Evolutionary conservation across 2,113 vertebrate species (phyloP).

Genomic region (Dromaius novaehollandiae): DNA sequence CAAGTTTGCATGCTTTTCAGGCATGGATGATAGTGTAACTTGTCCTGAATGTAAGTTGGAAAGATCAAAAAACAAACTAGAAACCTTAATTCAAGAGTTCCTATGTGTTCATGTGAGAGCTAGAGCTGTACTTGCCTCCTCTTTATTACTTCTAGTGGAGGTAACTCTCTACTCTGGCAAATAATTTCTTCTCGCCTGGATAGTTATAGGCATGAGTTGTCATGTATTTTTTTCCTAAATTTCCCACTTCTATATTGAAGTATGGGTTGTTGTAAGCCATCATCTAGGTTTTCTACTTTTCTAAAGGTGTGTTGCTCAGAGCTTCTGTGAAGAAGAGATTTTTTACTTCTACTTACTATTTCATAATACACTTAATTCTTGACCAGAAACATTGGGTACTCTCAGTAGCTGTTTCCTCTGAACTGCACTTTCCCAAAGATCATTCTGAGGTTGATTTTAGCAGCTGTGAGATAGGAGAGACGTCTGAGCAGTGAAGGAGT

Average conservation of each 20-base stretch:
- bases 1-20: background rate
- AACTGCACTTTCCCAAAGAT: background rate
- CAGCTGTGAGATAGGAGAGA: background rate
- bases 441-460: background rate
- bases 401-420: background rate
- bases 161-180: background rate
- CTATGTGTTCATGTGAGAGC: background rate
- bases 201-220: background rate
- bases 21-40: too few relatives aligned
- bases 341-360: background rate
- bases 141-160: background rate
- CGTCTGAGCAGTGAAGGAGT: background rate
- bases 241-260: background rate
- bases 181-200: background rate
- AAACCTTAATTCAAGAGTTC: background rate
- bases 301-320: background rate
- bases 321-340: background rate
- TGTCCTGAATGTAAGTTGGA: background rate
- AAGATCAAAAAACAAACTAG: background rate
- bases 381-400: accelerated
- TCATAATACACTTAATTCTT: background rate
- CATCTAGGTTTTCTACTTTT: background rate
- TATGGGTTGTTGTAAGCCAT: background rate
- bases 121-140: background rate
- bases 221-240: background rate